Evolutionary conservation across 1,140 invertebrate species (phyloP).

Genomic region (Zaprionus inermis): DNA sequence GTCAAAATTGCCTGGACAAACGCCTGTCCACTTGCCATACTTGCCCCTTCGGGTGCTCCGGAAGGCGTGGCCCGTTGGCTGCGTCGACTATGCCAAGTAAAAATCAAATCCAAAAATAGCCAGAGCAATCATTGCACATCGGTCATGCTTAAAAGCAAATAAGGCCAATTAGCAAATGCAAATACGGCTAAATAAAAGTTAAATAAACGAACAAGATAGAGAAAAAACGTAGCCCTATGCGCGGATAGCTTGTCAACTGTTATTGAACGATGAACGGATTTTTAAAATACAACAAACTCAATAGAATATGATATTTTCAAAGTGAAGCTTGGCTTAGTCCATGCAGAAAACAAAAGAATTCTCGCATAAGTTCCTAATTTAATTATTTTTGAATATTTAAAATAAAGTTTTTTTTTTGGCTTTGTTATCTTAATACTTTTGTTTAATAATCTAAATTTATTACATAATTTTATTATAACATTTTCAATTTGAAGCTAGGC

Average conservation of each 20-base stretch:
- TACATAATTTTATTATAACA: no score
- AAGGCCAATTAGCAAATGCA: constrained; percentile 77
- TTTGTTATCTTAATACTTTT: no score
- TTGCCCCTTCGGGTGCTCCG: constrained; percentile 24
- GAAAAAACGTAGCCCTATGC: not conserved
- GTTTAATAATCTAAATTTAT: no score
- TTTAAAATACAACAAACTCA: no score
- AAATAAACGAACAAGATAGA: not conserved
- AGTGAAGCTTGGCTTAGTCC: no score
- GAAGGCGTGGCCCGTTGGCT: not conserved
- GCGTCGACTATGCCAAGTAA: constrained; percentile 45
- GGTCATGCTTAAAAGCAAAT: constrained; percentile 77
- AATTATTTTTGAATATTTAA: no score
- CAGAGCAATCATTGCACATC: constrained; percentile 41
- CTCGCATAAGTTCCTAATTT: no score
- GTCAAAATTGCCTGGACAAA: constrained; percentile 44
- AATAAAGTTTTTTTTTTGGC: no score
- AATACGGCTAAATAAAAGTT: constrained; percentile 38
- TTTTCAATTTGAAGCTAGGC: no score
- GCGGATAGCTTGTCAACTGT: not conserved
- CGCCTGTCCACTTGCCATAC: constrained; percentile 51
- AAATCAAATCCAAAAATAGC: constrained; percentile 42
- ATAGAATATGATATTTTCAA: no score
- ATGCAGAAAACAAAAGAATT: no score
- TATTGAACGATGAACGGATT: not conserved